Conservation (phyloP, 2,113 vertebrate species). For the Cyrtonyx montezumae region DNA sequence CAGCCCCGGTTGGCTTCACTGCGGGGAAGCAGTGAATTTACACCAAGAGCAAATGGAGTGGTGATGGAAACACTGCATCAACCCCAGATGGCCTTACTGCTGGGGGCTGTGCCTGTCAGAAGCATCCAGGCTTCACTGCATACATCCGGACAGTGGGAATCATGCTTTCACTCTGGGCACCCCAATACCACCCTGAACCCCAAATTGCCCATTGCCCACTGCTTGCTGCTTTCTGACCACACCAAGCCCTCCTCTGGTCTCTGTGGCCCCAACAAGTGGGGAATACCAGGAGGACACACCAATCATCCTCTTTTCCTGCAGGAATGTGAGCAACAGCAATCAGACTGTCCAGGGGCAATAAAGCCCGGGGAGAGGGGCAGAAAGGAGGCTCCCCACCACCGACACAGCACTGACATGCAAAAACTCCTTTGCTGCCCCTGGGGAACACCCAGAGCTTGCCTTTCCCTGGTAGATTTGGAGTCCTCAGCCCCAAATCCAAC, state of each 20-base stretch:
- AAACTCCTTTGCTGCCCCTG: constrained; percentile 22
- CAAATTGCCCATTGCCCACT: fast-evolving
- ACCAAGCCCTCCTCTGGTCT: fast-evolving
- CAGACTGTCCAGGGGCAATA: constrained; percentile 76
- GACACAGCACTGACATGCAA: constrained; percentile 18
- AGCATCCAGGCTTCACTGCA: not conserved
- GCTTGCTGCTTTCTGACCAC: fast-evolving
- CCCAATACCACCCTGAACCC: not conserved
- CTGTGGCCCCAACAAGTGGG: fast-evolving
- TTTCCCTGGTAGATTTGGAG: not conserved
- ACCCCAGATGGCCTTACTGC: fast-evolving
- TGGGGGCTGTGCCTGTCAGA: fast-evolving
- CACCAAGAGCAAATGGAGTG: fast-evolving
- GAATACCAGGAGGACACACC: not conserved
- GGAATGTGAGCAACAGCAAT: constrained; percentile 72
- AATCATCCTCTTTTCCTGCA: constrained; percentile 49
- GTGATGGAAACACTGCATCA: not conserved
- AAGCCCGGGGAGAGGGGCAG: constrained; percentile 53
- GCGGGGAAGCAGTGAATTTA: fast-evolving
- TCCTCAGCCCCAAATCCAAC: not conserved
- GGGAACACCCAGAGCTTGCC: not conserved
- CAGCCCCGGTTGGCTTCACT: fast-evolving
- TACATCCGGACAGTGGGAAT: not conserved
- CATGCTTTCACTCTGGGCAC: too few species aligned
- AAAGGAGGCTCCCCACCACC: not conserved